Conservation (phyloP, 1,140 invertebrate genomes). For the Elysia chlorotica region DNA sequence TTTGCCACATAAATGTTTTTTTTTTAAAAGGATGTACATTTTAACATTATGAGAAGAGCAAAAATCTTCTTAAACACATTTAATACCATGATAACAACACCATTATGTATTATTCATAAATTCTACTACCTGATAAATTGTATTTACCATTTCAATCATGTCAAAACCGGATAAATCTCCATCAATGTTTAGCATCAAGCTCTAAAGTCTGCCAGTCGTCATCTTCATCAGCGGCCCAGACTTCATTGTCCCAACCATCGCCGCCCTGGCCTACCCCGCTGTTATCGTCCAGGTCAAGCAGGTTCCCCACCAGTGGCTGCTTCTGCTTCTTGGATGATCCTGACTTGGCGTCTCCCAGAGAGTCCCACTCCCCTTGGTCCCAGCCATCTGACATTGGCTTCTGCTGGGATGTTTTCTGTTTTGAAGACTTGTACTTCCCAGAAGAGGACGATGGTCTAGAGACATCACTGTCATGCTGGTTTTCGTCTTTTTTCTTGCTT, state of each 20-base stretch:
- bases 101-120: no score
- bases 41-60: no score
- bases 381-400: slow-evolving; percentile 38
- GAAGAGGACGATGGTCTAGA: neutral
- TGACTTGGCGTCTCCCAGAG: slow-evolving; percentile 36
- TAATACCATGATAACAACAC: no score
- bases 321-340: slow-evolving; percentile 42
- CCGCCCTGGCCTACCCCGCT: slow-evolving; percentile 3
- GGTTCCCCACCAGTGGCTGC: slow-evolving; percentile 51
- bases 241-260: slow-evolving; percentile 55
- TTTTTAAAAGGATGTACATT: no score
- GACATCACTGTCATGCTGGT: neutral
- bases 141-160: no score
- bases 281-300: slow-evolving; percentile 48
- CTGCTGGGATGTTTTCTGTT: slow-evolving; percentile 32
- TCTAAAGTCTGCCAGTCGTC: slow-evolving; percentile 55
- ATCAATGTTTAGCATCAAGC: no score
- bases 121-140: no score
- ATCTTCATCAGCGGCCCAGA: slow-evolving; percentile 48
- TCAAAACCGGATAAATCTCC: no score
- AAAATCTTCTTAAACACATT: no score
- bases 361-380: slow-evolving; percentile 49
- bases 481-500: slow-evolving; percentile 33
- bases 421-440: slow-evolving; percentile 31
- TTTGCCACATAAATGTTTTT: no score